Conservation (phyloP, 1,140 invertebrate species). For the Ceratoteleas bidentatus region DNA sequence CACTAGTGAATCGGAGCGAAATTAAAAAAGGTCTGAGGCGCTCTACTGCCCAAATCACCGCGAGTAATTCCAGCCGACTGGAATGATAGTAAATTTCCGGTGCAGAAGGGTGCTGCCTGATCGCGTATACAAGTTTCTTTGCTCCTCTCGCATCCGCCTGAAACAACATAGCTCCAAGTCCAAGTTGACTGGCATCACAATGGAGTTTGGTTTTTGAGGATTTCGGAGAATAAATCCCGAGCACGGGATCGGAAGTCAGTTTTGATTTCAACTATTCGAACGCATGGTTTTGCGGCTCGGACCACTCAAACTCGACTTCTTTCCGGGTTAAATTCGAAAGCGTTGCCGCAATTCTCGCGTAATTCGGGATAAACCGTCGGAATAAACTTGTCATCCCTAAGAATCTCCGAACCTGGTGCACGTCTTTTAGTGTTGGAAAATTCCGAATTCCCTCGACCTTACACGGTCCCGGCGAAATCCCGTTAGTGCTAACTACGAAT, state of each 20-base stretch:
- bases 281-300: conserved; percentile 37
- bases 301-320: conserved; percentile 33
- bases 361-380: conserved; percentile 60
- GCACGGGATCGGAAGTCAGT: conserved; percentile 60
- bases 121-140: conserved; percentile 49
- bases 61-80: conserved; percentile 65
- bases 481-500: conserved; percentile 64
- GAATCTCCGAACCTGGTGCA: conserved; percentile 71
- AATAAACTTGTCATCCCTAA: conserved; percentile 50
- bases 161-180: conserved; percentile 65
- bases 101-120: conserved; percentile 55
- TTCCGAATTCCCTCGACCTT: conserved; percentile 70
- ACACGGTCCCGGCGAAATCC: conserved; percentile 61
- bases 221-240: conserved; percentile 72
- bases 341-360: conserved; percentile 53
- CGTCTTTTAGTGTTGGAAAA: conserved; percentile 63
- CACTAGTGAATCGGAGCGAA: conserved; percentile 36
- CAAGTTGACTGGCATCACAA: conserved; percentile 68
- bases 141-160: conserved; percentile 41
- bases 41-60: conserved; percentile 46
- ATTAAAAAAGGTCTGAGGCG: conserved; percentile 53
- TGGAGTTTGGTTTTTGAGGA: conserved; percentile 66
- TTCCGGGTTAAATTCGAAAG: conserved; percentile 49
- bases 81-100: conserved; percentile 63
- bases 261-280: conserved; percentile 60